phyloP scores from a whole-genome alignment of 2,888 invertebrate genomes.

The Nemurella pictetii region DNA sequence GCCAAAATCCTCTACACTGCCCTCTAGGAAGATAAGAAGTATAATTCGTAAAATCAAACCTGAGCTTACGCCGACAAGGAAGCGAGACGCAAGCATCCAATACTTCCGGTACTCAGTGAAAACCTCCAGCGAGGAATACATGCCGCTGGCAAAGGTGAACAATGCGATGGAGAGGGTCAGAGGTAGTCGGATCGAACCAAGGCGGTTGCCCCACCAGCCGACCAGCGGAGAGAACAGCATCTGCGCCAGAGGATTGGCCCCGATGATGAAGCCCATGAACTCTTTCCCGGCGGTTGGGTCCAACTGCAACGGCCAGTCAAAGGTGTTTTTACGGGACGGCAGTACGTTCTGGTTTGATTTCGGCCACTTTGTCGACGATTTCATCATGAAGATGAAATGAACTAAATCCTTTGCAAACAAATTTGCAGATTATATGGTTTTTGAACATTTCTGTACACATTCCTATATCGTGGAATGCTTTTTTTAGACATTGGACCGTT shows the following conservation, averaged over 20 bases:
- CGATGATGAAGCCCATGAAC: slow-evolving; percentile 81
- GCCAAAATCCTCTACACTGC: too few relatives aligned
- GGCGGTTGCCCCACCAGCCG: slow-evolving; percentile 82
- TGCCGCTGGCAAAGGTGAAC: slow-evolving; percentile 71
- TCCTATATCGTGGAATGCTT: too few relatives aligned
- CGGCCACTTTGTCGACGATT: too few relatives aligned
- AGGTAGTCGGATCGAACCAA: slow-evolving; percentile 71
- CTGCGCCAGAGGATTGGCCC: slow-evolving; percentile 85
- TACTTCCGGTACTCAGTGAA: slow-evolving; percentile 65
- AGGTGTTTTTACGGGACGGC: too few relatives aligned
- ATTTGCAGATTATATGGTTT: too few relatives aligned
- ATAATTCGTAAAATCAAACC: too few relatives aligned
- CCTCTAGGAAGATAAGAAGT: too few relatives aligned
- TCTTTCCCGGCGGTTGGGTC: slow-evolving; percentile 79
- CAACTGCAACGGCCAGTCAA: slow-evolving; percentile 60
- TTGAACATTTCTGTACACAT: too few relatives aligned
- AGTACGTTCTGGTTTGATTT: too few relatives aligned
- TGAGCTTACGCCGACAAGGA: slow-evolving; percentile 81
- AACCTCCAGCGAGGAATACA: slow-evolving; percentile 76
- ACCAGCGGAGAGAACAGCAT: slow-evolving; percentile 82
- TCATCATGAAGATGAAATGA: too few relatives aligned
- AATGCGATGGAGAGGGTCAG: slow-evolving; percentile 69
- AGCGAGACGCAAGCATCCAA: slow-evolving; percentile 76
- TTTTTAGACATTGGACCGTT: too few relatives aligned
- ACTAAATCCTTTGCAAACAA: too few relatives aligned